Conservation (phyloP, 2,797 vertebrate genomes). For the Rhinophrynus dorsalis region DNA sequence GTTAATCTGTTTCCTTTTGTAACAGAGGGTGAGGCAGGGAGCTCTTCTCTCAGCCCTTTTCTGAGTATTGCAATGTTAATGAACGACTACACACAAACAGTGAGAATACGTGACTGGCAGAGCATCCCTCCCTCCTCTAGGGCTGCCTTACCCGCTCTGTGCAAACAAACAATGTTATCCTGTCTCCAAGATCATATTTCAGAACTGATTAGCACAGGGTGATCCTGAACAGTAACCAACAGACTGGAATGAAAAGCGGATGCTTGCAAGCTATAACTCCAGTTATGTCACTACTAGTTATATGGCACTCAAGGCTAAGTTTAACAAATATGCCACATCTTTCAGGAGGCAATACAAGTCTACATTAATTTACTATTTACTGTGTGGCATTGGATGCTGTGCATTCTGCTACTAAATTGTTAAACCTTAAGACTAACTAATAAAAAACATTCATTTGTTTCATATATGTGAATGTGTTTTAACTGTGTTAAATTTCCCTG, state of each 20-base stretch:
- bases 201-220: constrained; percentile 41
- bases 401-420: background rate
- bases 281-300: constrained; percentile 9
- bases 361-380: background rate
- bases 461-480: no score
- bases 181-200: constrained; percentile 45
- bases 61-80: constrained; percentile 15
- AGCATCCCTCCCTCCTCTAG: constrained; percentile 45
- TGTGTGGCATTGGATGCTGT: background rate
- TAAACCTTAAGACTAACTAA: no score
- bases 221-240: constrained; percentile 33
- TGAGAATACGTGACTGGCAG: constrained; percentile 45
- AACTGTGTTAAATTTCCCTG: no score
- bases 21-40: constrained; percentile 6
- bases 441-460: no score
- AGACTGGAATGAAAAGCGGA: constrained; percentile 11
- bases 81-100: constrained; percentile 38
- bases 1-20: background rate
- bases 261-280: background rate
- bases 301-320: background rate
- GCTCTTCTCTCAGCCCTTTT: background rate
- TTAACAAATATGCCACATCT: constrained; percentile 1
- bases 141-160: constrained; percentile 36
- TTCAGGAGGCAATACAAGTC: background rate
- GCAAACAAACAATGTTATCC: constrained; percentile 45